phyloP scores from a whole-genome alignment of 2,797 vertebrate species.

The Bryconaethiops microstoma region DNA sequence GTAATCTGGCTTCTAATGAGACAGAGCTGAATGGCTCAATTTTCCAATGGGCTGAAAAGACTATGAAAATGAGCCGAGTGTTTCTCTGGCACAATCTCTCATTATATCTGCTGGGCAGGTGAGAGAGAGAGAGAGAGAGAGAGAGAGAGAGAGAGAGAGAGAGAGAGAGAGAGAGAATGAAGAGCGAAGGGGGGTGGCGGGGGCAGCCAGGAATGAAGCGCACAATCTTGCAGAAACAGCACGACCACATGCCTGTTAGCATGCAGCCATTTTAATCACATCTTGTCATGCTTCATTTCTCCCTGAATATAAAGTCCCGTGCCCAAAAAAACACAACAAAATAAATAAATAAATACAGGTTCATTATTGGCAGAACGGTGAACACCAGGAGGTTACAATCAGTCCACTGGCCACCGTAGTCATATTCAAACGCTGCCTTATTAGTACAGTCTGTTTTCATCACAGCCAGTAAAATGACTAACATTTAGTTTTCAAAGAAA shows the following conservation, averaged over 20 bases:
- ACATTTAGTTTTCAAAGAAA: constrained; percentile 3
- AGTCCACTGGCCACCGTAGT: constrained; percentile 48
- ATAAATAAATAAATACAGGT: constrained; percentile 43
- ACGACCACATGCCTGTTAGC: constrained; percentile 44
- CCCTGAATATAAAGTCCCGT: constrained; percentile 43
- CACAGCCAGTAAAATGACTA: constrained; percentile 4
- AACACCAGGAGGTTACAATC: constrained; percentile 51
- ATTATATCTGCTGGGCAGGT: constrained; percentile 52
- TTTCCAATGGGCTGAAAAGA: constrained; percentile 60
- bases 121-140: constrained; percentile 27
- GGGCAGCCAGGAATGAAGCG: constrained; percentile 38
- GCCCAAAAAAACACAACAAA: constrained; percentile 13
- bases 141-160: constrained; percentile 29
- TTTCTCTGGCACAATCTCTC: constrained; percentile 57
- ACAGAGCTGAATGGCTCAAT: constrained; percentile 59
- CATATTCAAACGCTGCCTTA: constrained; percentile 42
- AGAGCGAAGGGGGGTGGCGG: not conserved
- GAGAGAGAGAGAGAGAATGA: constrained; percentile 36
- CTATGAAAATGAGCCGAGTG: constrained; percentile 59
- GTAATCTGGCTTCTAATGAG: constrained; percentile 60
- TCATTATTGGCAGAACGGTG: constrained; percentile 48
- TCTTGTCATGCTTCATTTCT: constrained; percentile 60
- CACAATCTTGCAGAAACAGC: constrained; percentile 43
- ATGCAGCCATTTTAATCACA: constrained; percentile 62
- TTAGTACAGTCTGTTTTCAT: constrained; percentile 42